These are phyloP conservation scores for Aspidoscelis tigris DNA, from an alignment of 2,113 vertebrate species.

Conservation along the genomic window DNA sequence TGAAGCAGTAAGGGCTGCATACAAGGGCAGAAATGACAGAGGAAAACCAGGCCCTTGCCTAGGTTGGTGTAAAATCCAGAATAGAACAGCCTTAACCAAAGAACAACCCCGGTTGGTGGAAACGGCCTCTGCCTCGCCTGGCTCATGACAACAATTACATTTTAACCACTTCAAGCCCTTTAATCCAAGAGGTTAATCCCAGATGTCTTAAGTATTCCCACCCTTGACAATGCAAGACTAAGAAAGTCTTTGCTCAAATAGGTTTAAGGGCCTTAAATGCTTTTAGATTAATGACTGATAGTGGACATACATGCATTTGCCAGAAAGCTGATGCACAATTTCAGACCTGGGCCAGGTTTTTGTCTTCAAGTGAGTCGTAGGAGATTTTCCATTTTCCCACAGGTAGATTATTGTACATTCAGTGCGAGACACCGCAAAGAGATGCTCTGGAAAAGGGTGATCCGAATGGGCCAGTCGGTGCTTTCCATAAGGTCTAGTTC, in stretches of 20 bases:
- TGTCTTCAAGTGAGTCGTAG: background rate
- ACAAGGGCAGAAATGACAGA: background rate
- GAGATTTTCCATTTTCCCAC: background rate
- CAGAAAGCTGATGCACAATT: background rate
- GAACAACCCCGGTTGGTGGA: background rate
- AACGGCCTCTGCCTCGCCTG: background rate
- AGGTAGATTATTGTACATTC: background rate
- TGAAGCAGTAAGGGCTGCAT: too few relatives aligned
- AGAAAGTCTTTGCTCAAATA: rapidly evolving
- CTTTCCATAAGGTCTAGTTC: too few relatives aligned
- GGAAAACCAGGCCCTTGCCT: background rate
- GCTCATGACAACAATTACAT: rapidly evolving
- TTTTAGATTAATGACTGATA: background rate
- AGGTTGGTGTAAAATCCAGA: background rate
- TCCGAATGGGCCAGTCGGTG: background rate
- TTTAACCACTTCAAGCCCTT: background rate
- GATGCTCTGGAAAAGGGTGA: background rate
- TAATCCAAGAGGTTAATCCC: background rate
- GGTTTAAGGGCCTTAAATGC: background rate
- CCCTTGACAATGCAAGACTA: background rate
- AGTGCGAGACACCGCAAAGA: background rate
- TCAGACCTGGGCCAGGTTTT: background rate
- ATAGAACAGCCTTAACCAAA: background rate
- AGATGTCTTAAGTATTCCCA: background rate
- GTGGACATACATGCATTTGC: background rate